A percentile compares a stretch with the other conserved stretches of the same genome.
These are phyloP conservation scores for Neoitamus cyanurus DNA, from an alignment of 2,888 invertebrate genomes.

Conservation along the genomic window DNA sequence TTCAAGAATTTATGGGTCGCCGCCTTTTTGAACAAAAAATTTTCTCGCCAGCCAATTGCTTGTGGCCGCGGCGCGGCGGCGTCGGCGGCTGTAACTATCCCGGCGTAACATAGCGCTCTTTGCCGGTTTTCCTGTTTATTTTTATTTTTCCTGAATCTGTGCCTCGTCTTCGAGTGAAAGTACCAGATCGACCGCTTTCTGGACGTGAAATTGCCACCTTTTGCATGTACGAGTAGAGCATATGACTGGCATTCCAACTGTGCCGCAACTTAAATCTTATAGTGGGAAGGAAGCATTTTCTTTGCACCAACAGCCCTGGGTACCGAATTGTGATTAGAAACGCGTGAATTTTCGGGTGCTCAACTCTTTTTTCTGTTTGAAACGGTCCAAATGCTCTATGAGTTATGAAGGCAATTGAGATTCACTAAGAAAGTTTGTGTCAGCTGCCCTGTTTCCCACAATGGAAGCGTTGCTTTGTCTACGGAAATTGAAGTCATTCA, in stretches of 20 bases:
- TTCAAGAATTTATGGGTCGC: slow-evolving; percentile 42
- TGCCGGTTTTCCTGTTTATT: slow-evolving; percentile 18
- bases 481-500: neutral
- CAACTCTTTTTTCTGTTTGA: neutral
- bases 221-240: neutral
- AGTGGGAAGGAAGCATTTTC: neutral
- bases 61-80: neutral
- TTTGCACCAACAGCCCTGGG: neutral
- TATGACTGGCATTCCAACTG: slow-evolving; percentile 3
- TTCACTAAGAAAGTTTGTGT: neutral
- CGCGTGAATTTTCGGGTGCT: neutral
- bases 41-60: neutral
- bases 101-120: slow-evolving; percentile 14
- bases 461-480: neutral
- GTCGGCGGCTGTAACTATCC: slow-evolving; percentile 1
- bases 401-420: neutral
- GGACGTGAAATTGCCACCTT: slow-evolving; percentile 17
- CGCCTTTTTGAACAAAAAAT: slow-evolving; percentile 23
- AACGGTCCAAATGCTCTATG: slow-evolving; percentile 14
- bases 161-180: slow-evolving; percentile 20
- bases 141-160: neutral
- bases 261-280: neutral
- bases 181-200: slow-evolving; percentile 38
- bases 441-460: neutral
- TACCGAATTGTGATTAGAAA: slow-evolving; percentile 12